A percentile compares a stretch with the other conserved stretches of the same genome.
phyloP scores from a whole-genome alignment of 2,113 vertebrate species.

The Cepphus grylle region DNA sequence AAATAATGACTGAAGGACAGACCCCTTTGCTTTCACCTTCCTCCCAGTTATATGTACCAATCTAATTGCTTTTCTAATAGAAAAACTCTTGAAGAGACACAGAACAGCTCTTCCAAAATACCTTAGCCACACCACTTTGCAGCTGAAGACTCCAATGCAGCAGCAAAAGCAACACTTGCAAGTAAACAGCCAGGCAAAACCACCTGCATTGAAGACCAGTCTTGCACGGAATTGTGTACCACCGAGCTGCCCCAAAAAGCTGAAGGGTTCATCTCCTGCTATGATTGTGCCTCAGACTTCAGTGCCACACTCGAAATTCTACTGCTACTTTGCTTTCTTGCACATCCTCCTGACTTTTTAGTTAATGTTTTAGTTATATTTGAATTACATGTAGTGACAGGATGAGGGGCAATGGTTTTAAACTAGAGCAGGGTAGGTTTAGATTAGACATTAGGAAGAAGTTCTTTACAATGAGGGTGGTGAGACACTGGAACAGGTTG shows the following conservation, averaged over 20 bases:
- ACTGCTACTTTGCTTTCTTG: neutral
- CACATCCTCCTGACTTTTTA: neutral
- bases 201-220: neutral
- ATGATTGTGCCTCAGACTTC: neutral
- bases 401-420: too few species aligned
- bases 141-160: neutral
- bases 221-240: neutral
- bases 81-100: neutral
- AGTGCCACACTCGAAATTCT: accelerated
- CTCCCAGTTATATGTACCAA: neutral
- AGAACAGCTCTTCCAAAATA: neutral
- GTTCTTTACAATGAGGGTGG: too few species aligned
- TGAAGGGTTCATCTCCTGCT: neutral
- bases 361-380: neutral
- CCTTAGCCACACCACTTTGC: neutral
- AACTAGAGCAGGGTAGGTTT: too few species aligned
- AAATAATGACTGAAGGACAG: neutral
- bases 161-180: neutral
- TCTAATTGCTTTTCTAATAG: neutral
- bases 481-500: too few species aligned
- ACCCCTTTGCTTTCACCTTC: neutral
- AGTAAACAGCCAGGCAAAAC: neutral
- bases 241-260: neutral
- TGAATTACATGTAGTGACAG: neutral
- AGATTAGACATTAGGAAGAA: too few species aligned